These are phyloP conservation scores for Drosophila gaucha DNA, from an alignment of 2,888 invertebrate species.

Conservation along the genomic window DNA sequence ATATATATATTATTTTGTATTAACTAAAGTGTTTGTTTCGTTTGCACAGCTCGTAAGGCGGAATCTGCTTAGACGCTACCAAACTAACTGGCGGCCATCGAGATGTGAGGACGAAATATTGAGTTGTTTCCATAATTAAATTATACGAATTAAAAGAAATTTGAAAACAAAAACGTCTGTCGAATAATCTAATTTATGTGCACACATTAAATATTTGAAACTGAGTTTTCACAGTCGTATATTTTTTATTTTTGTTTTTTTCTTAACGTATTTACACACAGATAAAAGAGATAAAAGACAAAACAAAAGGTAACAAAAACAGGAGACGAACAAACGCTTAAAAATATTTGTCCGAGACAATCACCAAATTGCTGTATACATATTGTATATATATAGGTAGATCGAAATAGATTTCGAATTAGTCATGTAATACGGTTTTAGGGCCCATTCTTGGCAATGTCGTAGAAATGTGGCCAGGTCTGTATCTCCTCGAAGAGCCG, in stretches of 20 bases:
- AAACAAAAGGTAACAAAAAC: constrained; percentile 18
- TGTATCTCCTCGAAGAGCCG: constrained; percentile 86
- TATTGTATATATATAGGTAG: constrained; percentile 3
- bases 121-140: constrained; percentile 61
- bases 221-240: neutral
- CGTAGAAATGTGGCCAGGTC: constrained; percentile 86
- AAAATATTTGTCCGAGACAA: constrained; percentile 26
- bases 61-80: constrained; percentile 40
- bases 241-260: too few relatives aligned
- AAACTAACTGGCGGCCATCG: constrained; percentile 40
- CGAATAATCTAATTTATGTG: constrained; percentile 22
- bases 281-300: constrained; percentile 3
- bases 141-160: constrained; percentile 54
- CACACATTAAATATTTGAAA: neutral
- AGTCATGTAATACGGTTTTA: constrained; percentile 23
- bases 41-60: constrained; percentile 40
- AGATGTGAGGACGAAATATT: constrained; percentile 32
- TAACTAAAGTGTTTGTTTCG: constrained; percentile 6
- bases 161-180: constrained; percentile 31
- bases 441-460: constrained; percentile 59
- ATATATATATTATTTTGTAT: neutral
- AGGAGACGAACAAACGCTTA: constrained; percentile 15
- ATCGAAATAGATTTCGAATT: constrained; percentile 3
- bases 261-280: too few relatives aligned
- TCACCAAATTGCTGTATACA: too few relatives aligned